Base-by-base conservation (phyloP, 2,888 invertebrate species). In the Tridacna gigas region DNA sequence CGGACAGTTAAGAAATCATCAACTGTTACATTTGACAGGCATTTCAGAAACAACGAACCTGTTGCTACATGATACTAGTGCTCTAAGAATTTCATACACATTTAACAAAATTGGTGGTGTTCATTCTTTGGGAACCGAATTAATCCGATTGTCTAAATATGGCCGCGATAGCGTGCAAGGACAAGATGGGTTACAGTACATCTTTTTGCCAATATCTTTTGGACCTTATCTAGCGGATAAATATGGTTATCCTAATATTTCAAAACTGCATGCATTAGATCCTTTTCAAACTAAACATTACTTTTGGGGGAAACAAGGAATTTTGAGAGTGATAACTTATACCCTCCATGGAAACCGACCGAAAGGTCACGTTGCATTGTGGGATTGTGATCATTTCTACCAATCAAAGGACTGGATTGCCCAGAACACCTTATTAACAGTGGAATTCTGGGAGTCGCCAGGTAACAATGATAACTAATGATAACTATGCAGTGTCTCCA, bases 371-470 rank as follows among this genome's bases (percentile, higher is more conserved):
- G 92, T 94, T 82, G 94, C 92, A 85, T 91, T 94, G 84, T 94
- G 94, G 94, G 93, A 94, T 85, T 94, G 94, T 84, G 90, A 93
- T 86, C 93, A 93, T 80, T 93, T 94, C 83, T 90, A 93, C 88
- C 90, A 94, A 91, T 91, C 92, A 79, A 91, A 91, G 83, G 93
- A 94, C 88, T 94, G 93, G 93, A 92, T 93, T 28, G 89, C 88
- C 15, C 90, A 89, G 45, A 91, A 91, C 81, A 91, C 86, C 75
- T 89, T 94, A 60, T 90, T 94, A 37, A 92, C 93, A 47, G 94
- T 93, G 79, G 94, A 94, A 90, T 94, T 94, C 92, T 94, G 94
- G 94, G 93, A 93, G 81, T 91, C 94, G 71, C 94, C 94, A 91
- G 94, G 94, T 94, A 84, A 88, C 11, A 56, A 56, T 56, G 56